phyloP scores from a whole-genome alignment of 2,113 vertebrate species.

The Cavia porcellus region DNA sequence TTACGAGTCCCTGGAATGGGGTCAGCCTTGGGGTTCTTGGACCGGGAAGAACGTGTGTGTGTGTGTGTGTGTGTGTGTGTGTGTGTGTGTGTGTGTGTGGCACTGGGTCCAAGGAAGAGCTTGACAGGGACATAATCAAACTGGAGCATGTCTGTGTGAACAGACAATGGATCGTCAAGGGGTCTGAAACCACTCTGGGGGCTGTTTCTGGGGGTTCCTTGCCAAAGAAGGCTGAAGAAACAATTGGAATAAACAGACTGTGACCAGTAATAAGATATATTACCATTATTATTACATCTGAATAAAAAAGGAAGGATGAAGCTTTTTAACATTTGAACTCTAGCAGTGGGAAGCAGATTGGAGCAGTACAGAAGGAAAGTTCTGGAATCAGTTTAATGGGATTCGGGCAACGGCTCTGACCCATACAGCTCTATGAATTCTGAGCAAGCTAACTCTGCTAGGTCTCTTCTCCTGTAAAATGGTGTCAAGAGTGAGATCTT shows the following conservation, averaged over 20 bases:
- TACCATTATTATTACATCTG: background rate
- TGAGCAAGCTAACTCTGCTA: background rate
- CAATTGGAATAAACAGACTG: background rate
- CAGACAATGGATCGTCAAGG: background rate
- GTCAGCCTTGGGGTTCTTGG: background rate
- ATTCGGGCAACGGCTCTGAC: background rate
- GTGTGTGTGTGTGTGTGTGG: background rate
- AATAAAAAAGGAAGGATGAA: background rate
- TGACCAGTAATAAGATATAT: background rate
- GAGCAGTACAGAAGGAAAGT: background rate
- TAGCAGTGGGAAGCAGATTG: background rate
- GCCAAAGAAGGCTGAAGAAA: background rate
- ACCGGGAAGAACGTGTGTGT: background rate
- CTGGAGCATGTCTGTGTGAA: background rate
- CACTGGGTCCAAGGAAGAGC: background rate
- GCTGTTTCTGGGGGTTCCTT: background rate
- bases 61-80: background rate
- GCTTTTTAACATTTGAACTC: background rate
- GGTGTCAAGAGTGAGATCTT: background rate
- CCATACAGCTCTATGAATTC: background rate
- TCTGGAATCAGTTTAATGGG: background rate
- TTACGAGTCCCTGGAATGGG: background rate
- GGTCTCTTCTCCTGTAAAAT: constrained; percentile 1
- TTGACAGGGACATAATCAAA: background rate
- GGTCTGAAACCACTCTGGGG: background rate